These are phyloP conservation scores for Epinephelus coioides DNA, from an alignment of 2,797 vertebrate genomes.

Conservation along the genomic window DNA sequence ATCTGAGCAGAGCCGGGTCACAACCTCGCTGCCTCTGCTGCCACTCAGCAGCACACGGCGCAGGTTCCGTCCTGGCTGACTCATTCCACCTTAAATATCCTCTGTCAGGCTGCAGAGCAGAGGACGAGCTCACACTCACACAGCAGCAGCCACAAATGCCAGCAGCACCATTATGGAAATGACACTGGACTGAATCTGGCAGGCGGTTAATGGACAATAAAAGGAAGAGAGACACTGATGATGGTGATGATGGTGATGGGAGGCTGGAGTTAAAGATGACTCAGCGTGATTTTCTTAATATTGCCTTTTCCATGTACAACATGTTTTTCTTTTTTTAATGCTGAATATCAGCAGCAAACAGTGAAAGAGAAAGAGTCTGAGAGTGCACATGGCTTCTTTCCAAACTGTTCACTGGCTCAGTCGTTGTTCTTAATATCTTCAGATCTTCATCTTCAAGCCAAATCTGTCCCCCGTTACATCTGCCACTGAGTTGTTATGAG, in stretches of 20 bases:
- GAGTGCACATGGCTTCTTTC: too few relatives aligned
- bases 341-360: too few relatives aligned
- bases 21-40: constrained; percentile 8
- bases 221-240: constrained; percentile 23
- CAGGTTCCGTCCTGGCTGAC: constrained; percentile 20
- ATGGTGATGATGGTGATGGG: background rate
- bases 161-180: constrained; percentile 57
- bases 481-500: background rate
- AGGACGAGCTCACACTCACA: background rate
- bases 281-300: constrained; percentile 25
- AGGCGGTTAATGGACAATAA: constrained; percentile 44
- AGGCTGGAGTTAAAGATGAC: constrained; percentile 21
- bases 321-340: background rate
- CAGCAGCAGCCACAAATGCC: constrained; percentile 45
- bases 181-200: constrained; percentile 36
- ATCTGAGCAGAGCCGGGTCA: constrained; percentile 4
- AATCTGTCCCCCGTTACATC: background rate
- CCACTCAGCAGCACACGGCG: background rate
- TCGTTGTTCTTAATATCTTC: too few relatives aligned
- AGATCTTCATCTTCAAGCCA: background rate
- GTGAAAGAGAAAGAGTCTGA: background rate
- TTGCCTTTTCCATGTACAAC: too few relatives aligned
- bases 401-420: background rate
- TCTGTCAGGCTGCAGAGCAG: constrained; percentile 20
- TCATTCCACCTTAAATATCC: constrained; percentile 57